Conservation (phyloP, 2,888 invertebrate species). For the Harpalus rubripes region DNA sequence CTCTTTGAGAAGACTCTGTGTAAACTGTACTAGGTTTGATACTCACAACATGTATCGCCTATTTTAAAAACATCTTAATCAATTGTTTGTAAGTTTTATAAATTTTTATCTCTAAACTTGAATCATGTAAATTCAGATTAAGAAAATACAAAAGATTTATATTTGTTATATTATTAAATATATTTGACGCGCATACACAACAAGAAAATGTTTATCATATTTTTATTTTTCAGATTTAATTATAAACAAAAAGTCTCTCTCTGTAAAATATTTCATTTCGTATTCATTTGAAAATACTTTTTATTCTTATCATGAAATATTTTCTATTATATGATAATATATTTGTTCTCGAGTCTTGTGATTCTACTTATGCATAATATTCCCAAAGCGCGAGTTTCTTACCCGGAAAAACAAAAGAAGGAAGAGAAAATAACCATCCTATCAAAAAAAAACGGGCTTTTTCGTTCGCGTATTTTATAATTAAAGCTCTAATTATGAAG, state of each 20-base stretch:
- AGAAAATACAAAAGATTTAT: no score
- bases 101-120: no score
- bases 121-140: no score
- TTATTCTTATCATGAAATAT: constrained; percentile 59
- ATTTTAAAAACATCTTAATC: no score
- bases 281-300: neutral
- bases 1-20: no score
- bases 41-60: no score
- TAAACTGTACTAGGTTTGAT: no score
- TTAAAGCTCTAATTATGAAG: constrained; percentile 45
- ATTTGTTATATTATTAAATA: no score
- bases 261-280: neutral
- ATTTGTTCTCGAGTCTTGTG: constrained; percentile 38
- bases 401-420: constrained; percentile 25
- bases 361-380: constrained; percentile 61
- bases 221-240: neutral
- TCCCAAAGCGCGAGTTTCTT: constrained; percentile 30
- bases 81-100: no score
- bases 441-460: neutral
- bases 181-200: no score
- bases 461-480: constrained; percentile 22
- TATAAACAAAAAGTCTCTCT: neutral
- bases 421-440: constrained; percentile 9
- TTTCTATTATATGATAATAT: constrained; percentile 61
- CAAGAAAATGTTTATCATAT: no score